phyloP scores from a whole-genome alignment of 2,797 vertebrate genomes.

The Prunella strophiata region DNA sequence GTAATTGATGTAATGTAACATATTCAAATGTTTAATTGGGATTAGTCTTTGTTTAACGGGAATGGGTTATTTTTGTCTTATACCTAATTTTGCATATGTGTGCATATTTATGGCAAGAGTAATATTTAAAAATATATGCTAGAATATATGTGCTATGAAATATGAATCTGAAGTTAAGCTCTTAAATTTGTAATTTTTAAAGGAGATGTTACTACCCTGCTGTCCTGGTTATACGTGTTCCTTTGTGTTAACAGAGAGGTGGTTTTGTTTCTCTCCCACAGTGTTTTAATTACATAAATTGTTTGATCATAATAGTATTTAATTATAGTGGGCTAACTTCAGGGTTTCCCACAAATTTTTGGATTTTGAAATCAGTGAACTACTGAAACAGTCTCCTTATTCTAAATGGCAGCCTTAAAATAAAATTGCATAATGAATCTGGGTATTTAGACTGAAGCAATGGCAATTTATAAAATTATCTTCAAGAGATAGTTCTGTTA shows the following conservation, averaged over 20 bases:
- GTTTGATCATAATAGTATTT: neutral
- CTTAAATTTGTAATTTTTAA: neutral
- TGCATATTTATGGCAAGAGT: neutral
- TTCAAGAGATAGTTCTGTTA: neutral
- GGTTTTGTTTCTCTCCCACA: fast-evolving
- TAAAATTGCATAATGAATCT: neutral
- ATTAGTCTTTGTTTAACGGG: neutral
- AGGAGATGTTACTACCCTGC: neutral
- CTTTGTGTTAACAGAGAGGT: neutral
- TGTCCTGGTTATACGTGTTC: neutral
- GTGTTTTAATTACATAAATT: neutral
- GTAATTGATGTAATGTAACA: neutral
- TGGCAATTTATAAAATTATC: neutral
- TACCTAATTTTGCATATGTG: neutral
- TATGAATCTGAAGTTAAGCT: neutral
- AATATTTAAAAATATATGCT: neutral
- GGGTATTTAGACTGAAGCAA: neutral
- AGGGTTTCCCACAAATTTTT: neutral
- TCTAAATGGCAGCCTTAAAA: neutral
- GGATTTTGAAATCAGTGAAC: neutral
- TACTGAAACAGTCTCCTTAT: neutral
- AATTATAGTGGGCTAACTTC: neutral
- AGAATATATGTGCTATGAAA: neutral
- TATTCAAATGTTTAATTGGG: neutral
- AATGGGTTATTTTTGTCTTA: neutral